These are phyloP conservation scores for Hyposoter didymator DNA, from an alignment of 2,888 invertebrate genomes.

Conservation along the genomic window DNA sequence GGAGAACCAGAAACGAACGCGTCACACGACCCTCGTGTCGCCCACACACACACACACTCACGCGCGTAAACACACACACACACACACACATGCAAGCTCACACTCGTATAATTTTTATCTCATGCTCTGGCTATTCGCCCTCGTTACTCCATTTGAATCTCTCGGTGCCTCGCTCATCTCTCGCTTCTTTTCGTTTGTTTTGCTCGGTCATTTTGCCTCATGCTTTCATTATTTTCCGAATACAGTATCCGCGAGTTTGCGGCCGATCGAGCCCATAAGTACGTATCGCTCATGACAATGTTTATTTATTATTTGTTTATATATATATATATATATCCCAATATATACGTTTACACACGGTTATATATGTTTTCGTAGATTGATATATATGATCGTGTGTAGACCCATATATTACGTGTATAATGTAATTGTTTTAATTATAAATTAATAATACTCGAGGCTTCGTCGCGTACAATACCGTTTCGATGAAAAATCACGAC, in stretches of 20 bases:
- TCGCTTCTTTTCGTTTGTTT: constrained; percentile 13
- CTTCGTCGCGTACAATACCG: constrained; percentile 50
- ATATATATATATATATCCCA: constrained; percentile 21
- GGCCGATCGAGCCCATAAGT: constrained; percentile 63
- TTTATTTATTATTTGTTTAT: constrained; percentile 44
- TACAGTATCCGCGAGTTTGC: constrained; percentile 47
- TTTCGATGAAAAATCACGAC: constrained; percentile 46
- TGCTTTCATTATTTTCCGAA: constrained; percentile 47
- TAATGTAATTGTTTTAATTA: constrained; percentile 59
- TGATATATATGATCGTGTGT: neutral
- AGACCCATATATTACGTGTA: neutral
- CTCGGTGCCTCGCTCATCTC: constrained; percentile 19
- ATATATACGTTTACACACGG: neutral
- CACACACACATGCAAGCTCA: neutral
- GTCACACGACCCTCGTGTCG: neutral
- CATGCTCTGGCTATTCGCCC: neutral
- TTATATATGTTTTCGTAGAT: neutral
- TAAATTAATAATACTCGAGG: constrained; percentile 73
- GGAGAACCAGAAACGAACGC: constrained; percentile 11
- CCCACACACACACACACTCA: neutral
- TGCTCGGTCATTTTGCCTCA: constrained; percentile 33
- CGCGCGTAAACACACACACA: neutral
- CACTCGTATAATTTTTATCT: neutral
- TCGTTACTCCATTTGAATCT: constrained; percentile 9
- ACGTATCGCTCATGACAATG: constrained; percentile 68